A percentile compares a stretch with the other conserved stretches of the same genome.
These are phyloP conservation scores for Agrotis ipsilon DNA, from an alignment of 2,888 invertebrate species.

Conservation along the genomic window DNA sequence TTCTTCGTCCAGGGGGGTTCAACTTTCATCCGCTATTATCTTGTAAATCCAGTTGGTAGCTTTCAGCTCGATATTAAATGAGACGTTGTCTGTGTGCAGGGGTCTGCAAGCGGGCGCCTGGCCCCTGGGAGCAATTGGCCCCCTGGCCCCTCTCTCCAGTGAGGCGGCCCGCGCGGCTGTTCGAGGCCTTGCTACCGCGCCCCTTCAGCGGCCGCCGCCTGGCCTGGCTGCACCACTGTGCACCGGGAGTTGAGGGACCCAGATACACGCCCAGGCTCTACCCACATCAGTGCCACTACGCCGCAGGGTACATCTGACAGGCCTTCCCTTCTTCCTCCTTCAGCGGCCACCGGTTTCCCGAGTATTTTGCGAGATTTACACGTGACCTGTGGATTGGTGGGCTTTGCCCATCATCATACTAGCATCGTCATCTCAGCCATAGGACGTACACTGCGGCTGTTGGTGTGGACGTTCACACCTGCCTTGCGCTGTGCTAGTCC, in stretches of 20 bases:
- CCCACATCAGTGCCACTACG: slow-evolving; percentile 96
- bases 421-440: too few species aligned
- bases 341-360: too few species aligned
- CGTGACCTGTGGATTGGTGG: too few species aligned
- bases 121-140: slow-evolving; percentile 96
- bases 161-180: slow-evolving; percentile 97
- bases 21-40: too few species aligned
- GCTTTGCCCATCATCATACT: too few species aligned
- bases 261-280: slow-evolving; percentile 95
- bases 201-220: slow-evolving; percentile 97
- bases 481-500: too few species aligned
- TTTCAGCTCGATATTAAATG: too few species aligned
- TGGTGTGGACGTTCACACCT: too few species aligned
- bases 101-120: slow-evolving; percentile 98
- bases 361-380: too few species aligned
- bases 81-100: slow-evolving; percentile 74
- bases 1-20: too few species aligned
- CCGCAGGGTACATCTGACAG: slow-evolving; percentile 81
- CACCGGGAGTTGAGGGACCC: slow-evolving; percentile 92
- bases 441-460: too few species aligned
- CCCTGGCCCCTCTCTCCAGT: slow-evolving; percentile 98
- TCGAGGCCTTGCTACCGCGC: slow-evolving; percentile 97
- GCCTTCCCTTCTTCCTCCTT: slow-evolving; percentile 81
- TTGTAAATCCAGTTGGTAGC: too few species aligned
- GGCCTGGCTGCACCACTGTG: slow-evolving; percentile 99